These are phyloP conservation scores for Ceyx erithaca DNA, from an alignment of 2,797 vertebrate genomes.

Conservation along the genomic window DNA sequence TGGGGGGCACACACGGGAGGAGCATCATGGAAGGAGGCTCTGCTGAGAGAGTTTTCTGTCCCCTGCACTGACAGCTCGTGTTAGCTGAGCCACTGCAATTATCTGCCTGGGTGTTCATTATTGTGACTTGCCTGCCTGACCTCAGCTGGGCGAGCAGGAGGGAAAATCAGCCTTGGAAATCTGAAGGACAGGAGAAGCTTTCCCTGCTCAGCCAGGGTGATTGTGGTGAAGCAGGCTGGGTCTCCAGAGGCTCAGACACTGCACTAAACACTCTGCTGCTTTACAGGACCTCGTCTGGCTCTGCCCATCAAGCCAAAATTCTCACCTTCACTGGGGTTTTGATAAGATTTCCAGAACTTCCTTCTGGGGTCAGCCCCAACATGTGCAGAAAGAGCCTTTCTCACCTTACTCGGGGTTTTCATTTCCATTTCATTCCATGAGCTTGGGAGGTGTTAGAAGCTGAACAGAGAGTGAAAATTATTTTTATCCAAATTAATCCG, in stretches of 20 bases:
- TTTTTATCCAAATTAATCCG: neutral
- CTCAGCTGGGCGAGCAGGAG: neutral
- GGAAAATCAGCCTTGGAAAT: neutral
- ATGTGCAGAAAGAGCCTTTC: neutral
- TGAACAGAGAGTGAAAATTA: neutral
- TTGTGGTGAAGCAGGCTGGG: neutral
- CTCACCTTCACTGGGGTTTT: neutral
- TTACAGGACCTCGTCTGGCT: neutral
- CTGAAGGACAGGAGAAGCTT: neutral
- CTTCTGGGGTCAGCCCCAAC: neutral
- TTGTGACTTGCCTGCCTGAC: neutral
- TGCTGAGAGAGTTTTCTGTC: too few relatives aligned
- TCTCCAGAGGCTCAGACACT: neutral
- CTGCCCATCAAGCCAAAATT: neutral
- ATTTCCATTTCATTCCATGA: neutral
- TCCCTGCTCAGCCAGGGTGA: rapidly evolving
- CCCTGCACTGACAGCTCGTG: rapidly evolving
- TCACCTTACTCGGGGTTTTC: neutral
- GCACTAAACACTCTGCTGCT: rapidly evolving
- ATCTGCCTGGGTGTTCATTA: rapidly evolving
- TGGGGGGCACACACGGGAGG: rapidly evolving
- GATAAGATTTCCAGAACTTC: neutral
- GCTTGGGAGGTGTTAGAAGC: neutral
- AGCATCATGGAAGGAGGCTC: rapidly evolving
- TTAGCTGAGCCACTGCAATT: neutral